Conservation (phyloP, 2,797 vertebrate species). For the Acridotheres tristis region DNA sequence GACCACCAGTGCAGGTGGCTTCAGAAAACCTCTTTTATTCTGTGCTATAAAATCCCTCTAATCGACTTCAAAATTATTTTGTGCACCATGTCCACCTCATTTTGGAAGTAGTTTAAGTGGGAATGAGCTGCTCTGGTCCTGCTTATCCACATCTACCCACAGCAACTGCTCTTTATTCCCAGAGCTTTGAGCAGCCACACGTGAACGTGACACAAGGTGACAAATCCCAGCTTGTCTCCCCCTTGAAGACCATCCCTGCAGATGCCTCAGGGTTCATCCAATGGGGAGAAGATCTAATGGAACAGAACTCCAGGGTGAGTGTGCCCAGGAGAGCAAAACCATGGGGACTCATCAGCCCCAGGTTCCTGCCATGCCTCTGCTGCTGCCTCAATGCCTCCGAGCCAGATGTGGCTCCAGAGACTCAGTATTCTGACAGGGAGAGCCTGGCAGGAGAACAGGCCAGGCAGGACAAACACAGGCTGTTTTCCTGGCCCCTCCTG, state of each 20-base stretch:
- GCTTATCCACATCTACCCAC: not conserved
- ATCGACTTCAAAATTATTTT: not conserved
- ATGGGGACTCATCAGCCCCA: not conserved
- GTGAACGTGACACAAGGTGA: not conserved
- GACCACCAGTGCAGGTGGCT: not conserved
- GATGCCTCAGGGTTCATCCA: not conserved
- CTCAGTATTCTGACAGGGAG: not conserved
- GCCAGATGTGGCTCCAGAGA: not conserved
- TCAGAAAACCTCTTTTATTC: not conserved
- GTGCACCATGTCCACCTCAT: not conserved
- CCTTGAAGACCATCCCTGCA: not conserved
- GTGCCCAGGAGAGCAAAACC: not conserved
- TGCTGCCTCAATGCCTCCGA: not conserved
- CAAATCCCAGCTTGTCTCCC: not conserved
- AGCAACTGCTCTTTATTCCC: not conserved
- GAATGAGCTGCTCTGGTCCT: not conserved
- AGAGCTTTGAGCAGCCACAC: not conserved
- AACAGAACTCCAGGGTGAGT: not conserved
- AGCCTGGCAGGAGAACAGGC: not conserved
- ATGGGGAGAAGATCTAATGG: not conserved
- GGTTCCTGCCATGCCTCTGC: not conserved
- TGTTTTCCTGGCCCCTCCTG: not conserved
- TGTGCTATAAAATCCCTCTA: not conserved
- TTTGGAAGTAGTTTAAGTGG: not conserved
- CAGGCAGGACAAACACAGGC: not conserved